These are phyloP conservation scores for Menura novaehollandiae DNA, from an alignment of 2,113 vertebrate species.

Conservation along the genomic window DNA sequence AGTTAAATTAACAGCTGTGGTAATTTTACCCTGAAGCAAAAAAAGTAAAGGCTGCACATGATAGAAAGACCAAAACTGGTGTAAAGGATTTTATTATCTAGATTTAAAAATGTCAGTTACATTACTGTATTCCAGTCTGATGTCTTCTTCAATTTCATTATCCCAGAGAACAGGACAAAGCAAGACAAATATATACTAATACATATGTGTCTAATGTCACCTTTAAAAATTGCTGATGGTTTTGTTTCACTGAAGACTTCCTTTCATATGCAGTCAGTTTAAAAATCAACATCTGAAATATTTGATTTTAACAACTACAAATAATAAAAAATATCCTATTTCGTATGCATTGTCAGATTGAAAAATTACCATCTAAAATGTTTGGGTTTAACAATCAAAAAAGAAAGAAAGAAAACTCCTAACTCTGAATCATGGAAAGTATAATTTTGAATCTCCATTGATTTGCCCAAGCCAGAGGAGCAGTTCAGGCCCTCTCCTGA, in stretches of 20 bases:
- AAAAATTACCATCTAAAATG: background rate
- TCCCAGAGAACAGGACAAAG: background rate
- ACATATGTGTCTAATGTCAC: background rate
- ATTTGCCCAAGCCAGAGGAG: background rate
- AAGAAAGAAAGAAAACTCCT: background rate
- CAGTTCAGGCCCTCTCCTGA: background rate
- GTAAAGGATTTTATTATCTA: background rate
- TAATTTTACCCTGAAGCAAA: background rate
- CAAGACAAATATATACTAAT: background rate
- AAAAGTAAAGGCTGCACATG: background rate
- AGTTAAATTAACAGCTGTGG: background rate
- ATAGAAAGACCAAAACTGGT: background rate
- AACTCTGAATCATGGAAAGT: background rate
- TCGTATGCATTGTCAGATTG: background rate
- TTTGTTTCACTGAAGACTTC: background rate
- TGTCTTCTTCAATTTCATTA: background rate
- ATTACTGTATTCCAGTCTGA: background rate
- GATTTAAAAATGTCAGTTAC: background rate
- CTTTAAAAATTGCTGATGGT: background rate
- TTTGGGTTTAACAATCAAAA: background rate
- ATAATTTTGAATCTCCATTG: background rate
- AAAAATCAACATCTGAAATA: background rate
- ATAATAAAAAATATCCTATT: background rate
- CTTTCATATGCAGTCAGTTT: background rate
- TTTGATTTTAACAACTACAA: background rate